These are phyloP conservation scores for human (Homo sapiens) DNA, from an alignment of 2,113 vertebrate species.

Conservation along the genomic window GRCh38 chr11:133047501-133048000, in stretches of 20 bases:
- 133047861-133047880: conserved; percentile 63
- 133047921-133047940: neutral
- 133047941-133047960: too few species aligned
- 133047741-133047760: conserved; percentile 59
- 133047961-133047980: neutral
- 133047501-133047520: neutral
- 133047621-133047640: neutral
- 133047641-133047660: neutral
- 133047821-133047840: conserved; percentile 80
- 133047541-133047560: neutral
- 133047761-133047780: conserved; percentile 71
- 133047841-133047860: conserved; percentile 78
- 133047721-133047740: conserved; percentile 61
- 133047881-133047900: conserved; percentile 61
- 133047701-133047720: neutral
- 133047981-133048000: neutral
- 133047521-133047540: conserved; percentile 40
- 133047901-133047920: neutral
- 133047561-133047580: fast-evolving
- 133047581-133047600: neutral
- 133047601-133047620: neutral
- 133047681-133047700: neutral
- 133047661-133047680: neutral
- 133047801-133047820: conserved; percentile 73
- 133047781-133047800: conserved; percentile 74